phyloP scores from a whole-genome alignment of 2,888 invertebrate species.

The Papilio demoleus region DNA sequence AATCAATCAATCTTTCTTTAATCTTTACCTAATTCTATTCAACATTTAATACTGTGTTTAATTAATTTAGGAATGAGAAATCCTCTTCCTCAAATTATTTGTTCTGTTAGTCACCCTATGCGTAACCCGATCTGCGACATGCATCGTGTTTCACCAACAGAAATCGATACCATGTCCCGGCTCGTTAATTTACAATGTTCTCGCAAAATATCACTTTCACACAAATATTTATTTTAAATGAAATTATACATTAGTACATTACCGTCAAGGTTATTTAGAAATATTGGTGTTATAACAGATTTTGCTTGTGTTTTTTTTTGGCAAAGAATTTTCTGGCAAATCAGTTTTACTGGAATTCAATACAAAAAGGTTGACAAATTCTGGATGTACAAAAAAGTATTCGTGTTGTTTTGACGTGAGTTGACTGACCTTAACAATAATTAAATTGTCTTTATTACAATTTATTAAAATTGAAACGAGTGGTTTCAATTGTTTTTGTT shows the following conservation, averaged over 20 bases:
- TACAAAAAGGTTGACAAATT: slow-evolving; percentile 11
- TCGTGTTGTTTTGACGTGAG: not conserved
- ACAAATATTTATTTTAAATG: not conserved
- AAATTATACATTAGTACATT: not conserved
- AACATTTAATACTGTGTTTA: not conserved
- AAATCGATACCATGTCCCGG: slow-evolving; percentile 1
- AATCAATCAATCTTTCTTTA: not conserved
- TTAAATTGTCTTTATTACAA: not conserved
- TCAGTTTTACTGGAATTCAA: too few species aligned
- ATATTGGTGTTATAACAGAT: too few species aligned
- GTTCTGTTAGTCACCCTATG: slow-evolving; percentile 1
- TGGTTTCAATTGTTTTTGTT: not conserved
- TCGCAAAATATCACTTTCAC: slow-evolving; percentile 27
- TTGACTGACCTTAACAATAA: slow-evolving; percentile 1
- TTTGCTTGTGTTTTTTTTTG: too few species aligned
- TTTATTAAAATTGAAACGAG: not conserved
- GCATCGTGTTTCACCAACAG: slow-evolving; percentile 13
- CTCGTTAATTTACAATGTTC: slow-evolving; percentile 19
- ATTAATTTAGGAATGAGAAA: not conserved
- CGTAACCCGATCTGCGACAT: slow-evolving; percentile 10
- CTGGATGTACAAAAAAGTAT: slow-evolving; percentile 1
- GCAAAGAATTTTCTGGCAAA: not conserved
- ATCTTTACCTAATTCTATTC: not conserved
- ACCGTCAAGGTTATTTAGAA: not conserved
- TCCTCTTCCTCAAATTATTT: not conserved